Base-by-base conservation (phyloP, 2,113 vertebrate species). In the Pteronura brasiliensis region DNA sequence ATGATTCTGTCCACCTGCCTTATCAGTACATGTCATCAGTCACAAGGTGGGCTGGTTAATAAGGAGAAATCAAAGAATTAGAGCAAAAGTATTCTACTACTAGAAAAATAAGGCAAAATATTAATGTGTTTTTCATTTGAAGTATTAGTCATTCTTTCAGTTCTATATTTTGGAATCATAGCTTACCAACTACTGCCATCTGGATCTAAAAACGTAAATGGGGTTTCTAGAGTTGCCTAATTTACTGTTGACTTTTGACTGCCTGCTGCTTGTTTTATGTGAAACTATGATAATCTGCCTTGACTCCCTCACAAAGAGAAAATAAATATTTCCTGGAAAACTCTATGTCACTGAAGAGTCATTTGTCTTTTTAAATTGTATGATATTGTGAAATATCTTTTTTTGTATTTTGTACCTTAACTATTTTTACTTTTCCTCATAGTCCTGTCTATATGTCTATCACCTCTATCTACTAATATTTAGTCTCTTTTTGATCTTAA, bases 251-350 rank as follows among this genome's bases (percentile, higher is more conserved):
- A 55, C 52, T 89, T 98, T 59, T 97, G 59, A 67, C 15, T 81
- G 6, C 10, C 31, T 94, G 27, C 39, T 89, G 52, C 52, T 87
- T 74, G 25, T 93, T 95, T 79, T 85, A 36, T 90, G 31, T 88
- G 47, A 94, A 93, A 36, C 31, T 77, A 1, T 80, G 65, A 84
- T 85, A 79, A 25, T 93, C 81, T 96, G 49, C 49, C 71, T 89
- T 90, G 27, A 80, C 21, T 90, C 31, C 61, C 17, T 93, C 34
- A 36, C 39, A 79, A 77, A 88, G 25, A 87, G 23, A 82, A 91
- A 79, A 82, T 17, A 96, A 82, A 69, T 88, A 69, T 77, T 90
- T 79, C 65, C 57, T 81, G 49, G 85, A 90, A 93, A 90, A 81
- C 11, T 65, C 39, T 18, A 1, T 27, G 20, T 82, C 47, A 88